Conservation (phyloP, 1,140 invertebrate species). For the Diorhabda sublineata region DNA sequence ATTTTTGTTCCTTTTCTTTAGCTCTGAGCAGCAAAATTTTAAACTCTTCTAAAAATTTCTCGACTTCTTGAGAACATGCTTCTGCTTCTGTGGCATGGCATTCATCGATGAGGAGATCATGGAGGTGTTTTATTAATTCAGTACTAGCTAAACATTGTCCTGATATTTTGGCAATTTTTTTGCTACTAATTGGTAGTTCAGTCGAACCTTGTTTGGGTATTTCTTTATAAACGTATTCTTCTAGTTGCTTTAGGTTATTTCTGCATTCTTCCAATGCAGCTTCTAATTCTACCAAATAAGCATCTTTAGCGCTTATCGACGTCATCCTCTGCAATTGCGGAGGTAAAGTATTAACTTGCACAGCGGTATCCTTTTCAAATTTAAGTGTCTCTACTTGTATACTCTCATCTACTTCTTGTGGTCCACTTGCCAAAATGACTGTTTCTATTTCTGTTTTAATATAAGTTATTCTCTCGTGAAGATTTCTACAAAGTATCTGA, state of each 20-base stretch:
- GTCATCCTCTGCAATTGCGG: slow-evolving; percentile 52
- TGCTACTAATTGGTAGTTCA: slow-evolving; percentile 52
- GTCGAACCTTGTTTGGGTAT: slow-evolving; percentile 52
- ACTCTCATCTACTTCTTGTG: slow-evolving; percentile 53
- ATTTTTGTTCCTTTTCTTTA: slow-evolving; percentile 68
- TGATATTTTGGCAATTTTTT: slow-evolving; percentile 60
- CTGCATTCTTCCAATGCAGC: slow-evolving; percentile 62
- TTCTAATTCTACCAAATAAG: slow-evolving; percentile 68
- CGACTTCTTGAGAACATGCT: slow-evolving; percentile 62
- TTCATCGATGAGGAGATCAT: slow-evolving; percentile 67
- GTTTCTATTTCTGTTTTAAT: slow-evolving; percentile 50
- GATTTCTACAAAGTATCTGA: slow-evolving; percentile 60
- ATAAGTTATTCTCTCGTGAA: slow-evolving; percentile 53
- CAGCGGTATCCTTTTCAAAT: slow-evolving; percentile 68
- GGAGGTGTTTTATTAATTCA: slow-evolving; percentile 75
- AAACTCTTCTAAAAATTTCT: slow-evolving; percentile 61
- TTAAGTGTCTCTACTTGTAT: slow-evolving; percentile 69
- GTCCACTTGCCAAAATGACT: slow-evolving; percentile 36
- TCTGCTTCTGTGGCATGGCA: slow-evolving; percentile 64
- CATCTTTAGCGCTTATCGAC: slow-evolving; percentile 72
- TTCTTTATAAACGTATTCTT: slow-evolving; percentile 51
- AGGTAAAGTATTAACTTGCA: slow-evolving; percentile 74
- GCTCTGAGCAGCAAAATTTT: slow-evolving; percentile 65
- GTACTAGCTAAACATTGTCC: slow-evolving; percentile 67
- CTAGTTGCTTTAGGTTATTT: slow-evolving; percentile 53